These are phyloP conservation scores for Bradynema listronoti DNA, from an alignment of 1,140 invertebrate genomes.

Conservation along the genomic window DNA sequence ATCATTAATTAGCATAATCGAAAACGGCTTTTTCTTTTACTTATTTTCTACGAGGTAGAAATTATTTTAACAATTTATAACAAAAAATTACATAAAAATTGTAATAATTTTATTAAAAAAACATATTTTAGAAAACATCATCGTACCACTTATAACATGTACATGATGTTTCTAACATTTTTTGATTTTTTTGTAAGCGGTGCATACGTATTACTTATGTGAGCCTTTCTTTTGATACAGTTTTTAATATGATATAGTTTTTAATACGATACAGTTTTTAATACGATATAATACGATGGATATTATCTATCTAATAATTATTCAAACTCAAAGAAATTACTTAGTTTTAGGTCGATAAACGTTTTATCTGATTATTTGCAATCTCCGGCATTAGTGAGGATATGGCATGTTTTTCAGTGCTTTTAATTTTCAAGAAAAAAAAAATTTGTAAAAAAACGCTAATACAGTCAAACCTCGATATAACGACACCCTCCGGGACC, in stretches of 20 bases:
- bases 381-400: constrained; percentile 34
- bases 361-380: constrained; percentile 46
- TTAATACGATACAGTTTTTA: too few relatives aligned
- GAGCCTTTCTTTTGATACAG: too few relatives aligned
- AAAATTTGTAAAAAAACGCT: too few relatives aligned
- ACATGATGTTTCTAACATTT: constrained; percentile 51
- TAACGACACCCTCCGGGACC: too few relatives aligned
- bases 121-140: constrained; percentile 39
- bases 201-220: constrained; percentile 52
- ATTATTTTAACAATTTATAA: too few relatives aligned
- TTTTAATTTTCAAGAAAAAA: too few relatives aligned
- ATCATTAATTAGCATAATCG: constrained; percentile 39
- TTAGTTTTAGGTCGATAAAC: too few relatives aligned
- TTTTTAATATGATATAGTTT: too few relatives aligned
- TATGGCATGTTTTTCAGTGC: constrained; percentile 46
- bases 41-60: constrained; percentile 45
- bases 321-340: too few relatives aligned
- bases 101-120: constrained; percentile 13
- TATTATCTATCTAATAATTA: too few relatives aligned
- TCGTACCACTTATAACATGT: constrained; percentile 42
- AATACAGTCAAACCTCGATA: too few relatives aligned
- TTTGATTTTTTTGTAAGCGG: constrained; percentile 53
- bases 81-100: not conserved
- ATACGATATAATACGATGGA: too few relatives aligned
- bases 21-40: constrained; percentile 47